phyloP scores from a whole-genome alignment of 2,797 vertebrate species.

The Acipenser transmontanus region DNA sequence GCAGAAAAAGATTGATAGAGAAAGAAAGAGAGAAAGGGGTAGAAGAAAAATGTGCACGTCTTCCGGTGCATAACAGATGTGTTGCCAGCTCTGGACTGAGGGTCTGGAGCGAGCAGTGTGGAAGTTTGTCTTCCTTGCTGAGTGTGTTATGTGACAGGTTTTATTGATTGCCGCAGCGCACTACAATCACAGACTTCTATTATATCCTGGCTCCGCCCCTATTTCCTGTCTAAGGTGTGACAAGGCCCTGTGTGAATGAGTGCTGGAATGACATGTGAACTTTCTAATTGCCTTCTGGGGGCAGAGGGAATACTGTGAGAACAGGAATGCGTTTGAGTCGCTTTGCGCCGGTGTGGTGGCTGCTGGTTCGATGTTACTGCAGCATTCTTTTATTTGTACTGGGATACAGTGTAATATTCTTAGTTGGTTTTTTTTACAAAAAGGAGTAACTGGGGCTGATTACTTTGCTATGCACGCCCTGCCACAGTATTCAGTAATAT shows the following conservation, averaged over 20 bases:
- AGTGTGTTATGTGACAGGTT: slow-evolving; percentile 55
- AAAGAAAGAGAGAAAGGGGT: too few species aligned
- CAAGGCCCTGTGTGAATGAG: slow-evolving; percentile 47
- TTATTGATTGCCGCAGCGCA: slow-evolving; percentile 51
- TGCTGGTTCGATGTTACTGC: too few species aligned
- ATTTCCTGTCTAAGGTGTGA: slow-evolving; percentile 65
- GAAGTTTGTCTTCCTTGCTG: slow-evolving; percentile 54
- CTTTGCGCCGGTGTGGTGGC: slow-evolving; percentile 2
- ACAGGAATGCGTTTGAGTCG: slow-evolving; percentile 10
- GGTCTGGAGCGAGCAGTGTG: slow-evolving; percentile 22
- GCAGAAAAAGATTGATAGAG: too few species aligned
- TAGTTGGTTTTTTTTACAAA: too few species aligned
- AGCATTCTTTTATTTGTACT: too few species aligned
- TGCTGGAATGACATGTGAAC: slow-evolving; percentile 59
- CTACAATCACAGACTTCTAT: slow-evolving; percentile 51
- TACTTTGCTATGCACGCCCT: too few species aligned
- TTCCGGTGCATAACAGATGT: too few species aligned
- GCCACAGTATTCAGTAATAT: too few species aligned
- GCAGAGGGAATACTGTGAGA: slow-evolving; percentile 17
- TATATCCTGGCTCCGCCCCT: slow-evolving; percentile 51
- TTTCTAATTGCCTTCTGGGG: slow-evolving; percentile 48
- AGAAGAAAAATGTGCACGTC: too few species aligned
- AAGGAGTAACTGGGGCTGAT: too few species aligned
- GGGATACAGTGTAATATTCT: too few species aligned
- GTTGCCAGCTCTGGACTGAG: too few species aligned